Evolutionary conservation across 2,113 vertebrate genomes (phyloP).

Genomic region (Tachysurus vachellii): DNA sequence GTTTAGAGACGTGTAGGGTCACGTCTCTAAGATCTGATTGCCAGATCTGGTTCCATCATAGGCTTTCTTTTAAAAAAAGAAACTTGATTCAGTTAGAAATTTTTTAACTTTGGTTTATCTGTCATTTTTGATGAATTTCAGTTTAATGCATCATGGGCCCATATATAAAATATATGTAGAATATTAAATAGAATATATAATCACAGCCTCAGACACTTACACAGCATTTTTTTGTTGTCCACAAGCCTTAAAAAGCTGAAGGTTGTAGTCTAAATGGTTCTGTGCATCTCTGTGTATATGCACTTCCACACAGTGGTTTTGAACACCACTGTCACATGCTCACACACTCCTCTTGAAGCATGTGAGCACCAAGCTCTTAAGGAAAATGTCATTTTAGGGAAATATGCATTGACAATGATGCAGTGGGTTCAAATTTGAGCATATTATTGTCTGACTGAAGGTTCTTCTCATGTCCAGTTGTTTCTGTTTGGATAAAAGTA

Average conservation of each 20-base stretch:
- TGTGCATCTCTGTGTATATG: neutral
- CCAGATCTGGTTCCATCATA: neutral
- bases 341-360: neutral
- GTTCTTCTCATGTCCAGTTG: neutral
- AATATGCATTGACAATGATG: neutral
- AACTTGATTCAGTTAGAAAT: neutral
- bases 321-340: neutral
- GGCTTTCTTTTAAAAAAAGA: neutral
- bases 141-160: neutral
- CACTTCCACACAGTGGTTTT: neutral
- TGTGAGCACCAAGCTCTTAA: neutral
- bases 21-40: neutral
- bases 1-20: neutral
- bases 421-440: neutral
- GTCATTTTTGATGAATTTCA: neutral
- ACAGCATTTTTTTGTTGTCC: neutral
- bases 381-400: neutral
- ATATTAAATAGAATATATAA: neutral
- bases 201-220: neutral
- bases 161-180: neutral
- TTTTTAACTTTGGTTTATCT: neutral
- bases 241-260: neutral
- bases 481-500: too few species aligned
- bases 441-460: neutral
- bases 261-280: neutral